Conservation (phyloP, 53 echinoderm and acorn worm genomes). For the Patiria pectinifera region DNA sequence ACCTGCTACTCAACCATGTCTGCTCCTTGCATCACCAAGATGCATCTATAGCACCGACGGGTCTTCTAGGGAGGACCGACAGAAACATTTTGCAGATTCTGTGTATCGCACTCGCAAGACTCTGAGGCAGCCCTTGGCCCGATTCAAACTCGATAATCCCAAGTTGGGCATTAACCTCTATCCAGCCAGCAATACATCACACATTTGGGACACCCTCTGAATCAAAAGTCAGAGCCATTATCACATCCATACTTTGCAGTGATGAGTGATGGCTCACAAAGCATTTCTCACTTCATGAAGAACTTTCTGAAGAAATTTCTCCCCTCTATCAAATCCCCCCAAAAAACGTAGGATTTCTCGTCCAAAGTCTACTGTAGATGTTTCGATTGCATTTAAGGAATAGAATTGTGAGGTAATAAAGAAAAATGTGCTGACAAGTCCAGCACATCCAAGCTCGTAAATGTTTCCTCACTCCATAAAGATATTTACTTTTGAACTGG, state of each 20-base stretch:
- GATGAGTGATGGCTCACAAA: background rate
- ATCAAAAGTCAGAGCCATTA: slow-evolving; percentile 48
- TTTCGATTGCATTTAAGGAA: background rate
- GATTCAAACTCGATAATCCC: background rate
- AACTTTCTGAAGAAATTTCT: background rate
- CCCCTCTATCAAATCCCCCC: background rate
- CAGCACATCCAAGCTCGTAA: slow-evolving; percentile 7
- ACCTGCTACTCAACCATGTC: too few relatives aligned
- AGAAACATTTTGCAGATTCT: background rate
- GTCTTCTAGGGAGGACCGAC: background rate
- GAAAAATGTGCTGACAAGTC: slow-evolving; percentile 37
- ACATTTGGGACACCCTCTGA: background rate
- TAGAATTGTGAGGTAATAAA: background rate
- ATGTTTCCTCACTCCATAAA: slow-evolving; percentile 14
- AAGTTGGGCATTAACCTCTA: slow-evolving; percentile 53
- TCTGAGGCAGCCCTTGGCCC: background rate
- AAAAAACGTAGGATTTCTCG: too few relatives aligned
- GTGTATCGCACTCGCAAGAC: background rate
- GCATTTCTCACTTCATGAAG: background rate
- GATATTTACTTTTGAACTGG: slow-evolving; percentile 37
- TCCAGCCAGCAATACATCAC: slow-evolving; percentile 8
- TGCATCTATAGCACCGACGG: background rate
- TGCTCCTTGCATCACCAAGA: too few relatives aligned
- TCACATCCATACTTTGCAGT: slow-evolving; percentile 42
- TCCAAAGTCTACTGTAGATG: background rate